These are phyloP conservation scores for Chiloscyllium plagiosum DNA, from an alignment of 2,113 vertebrate genomes.

Conservation along the genomic window DNA sequence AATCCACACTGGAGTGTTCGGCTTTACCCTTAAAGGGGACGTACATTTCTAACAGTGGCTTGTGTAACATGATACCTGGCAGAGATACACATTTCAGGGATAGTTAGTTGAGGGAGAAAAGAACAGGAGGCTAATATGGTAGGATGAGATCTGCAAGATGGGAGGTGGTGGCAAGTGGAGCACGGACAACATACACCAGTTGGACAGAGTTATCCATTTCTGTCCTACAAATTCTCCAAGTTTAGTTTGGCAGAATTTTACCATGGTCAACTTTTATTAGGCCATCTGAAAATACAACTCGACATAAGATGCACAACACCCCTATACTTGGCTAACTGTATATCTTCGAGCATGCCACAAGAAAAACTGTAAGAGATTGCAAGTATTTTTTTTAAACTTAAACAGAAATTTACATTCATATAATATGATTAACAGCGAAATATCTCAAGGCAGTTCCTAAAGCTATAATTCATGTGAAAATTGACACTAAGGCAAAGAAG, in stretches of 20 bases:
- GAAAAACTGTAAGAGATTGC: neutral
- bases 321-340: neutral
- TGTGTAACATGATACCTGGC: neutral
- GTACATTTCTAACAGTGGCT: too few relatives aligned
- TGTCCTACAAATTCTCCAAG: neutral
- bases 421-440: neutral
- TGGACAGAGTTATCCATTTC: neutral
- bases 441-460: neutral
- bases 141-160: neutral
- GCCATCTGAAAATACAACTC: neutral
- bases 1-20: too few relatives aligned
- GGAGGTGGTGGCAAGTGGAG: neutral
- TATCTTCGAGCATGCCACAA: neutral
- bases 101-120: neutral
- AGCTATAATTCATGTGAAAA: neutral
- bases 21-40: too few relatives aligned
- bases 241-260: neutral
- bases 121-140: neutral
- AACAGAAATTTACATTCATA: neutral
- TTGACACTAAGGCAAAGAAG: neutral
- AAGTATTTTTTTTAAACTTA: neutral
- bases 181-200: neutral
- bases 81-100: neutral
- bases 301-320: neutral
- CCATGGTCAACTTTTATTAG: neutral